Percentiles rank a stretch among this genome's conserved stretches.
Conservation (phyloP, 64 coral and sea anemone species). For the Acropora yongei region DNA sequence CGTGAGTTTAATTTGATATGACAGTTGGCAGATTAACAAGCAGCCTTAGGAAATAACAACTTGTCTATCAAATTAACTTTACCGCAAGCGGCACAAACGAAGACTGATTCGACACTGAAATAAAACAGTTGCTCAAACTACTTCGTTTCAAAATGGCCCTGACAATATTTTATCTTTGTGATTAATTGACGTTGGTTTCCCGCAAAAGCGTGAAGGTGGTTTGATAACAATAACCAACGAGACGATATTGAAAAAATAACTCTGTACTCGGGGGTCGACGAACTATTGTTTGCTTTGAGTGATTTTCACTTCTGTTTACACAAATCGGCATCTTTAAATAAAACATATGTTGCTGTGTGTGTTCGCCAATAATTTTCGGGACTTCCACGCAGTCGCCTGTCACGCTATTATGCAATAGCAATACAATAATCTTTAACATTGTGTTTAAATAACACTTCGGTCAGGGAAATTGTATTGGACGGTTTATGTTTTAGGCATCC, state of each 20-base stretch:
- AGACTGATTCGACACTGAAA: neutral
- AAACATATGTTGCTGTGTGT: too few species aligned
- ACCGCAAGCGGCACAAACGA: neutral
- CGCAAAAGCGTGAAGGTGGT: neutral
- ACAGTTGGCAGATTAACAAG: neutral
- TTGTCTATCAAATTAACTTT: neutral
- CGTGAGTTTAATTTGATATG: neutral
- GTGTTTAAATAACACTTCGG: too few species aligned
- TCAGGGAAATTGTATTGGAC: too few species aligned
- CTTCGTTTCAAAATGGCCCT: neutral
- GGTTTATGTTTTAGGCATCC: too few species aligned
- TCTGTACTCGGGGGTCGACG: too few species aligned
- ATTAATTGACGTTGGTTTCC: neutral
- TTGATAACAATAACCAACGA: neutral
- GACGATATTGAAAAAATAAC: neutral
- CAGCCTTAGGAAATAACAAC: neutral
- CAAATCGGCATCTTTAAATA: too few species aligned
- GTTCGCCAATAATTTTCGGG: too few species aligned
- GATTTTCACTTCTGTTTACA: too few species aligned
- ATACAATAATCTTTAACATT: too few species aligned
- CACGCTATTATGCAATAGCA: too few species aligned
- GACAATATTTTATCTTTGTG: neutral
- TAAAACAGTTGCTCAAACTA: neutral
- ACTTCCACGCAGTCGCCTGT: too few species aligned
- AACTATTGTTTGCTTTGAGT: too few species aligned